Evolutionary conservation across 2,113 vertebrate genomes (phyloP).

Genomic region (Antechinus stuartii): DNA sequence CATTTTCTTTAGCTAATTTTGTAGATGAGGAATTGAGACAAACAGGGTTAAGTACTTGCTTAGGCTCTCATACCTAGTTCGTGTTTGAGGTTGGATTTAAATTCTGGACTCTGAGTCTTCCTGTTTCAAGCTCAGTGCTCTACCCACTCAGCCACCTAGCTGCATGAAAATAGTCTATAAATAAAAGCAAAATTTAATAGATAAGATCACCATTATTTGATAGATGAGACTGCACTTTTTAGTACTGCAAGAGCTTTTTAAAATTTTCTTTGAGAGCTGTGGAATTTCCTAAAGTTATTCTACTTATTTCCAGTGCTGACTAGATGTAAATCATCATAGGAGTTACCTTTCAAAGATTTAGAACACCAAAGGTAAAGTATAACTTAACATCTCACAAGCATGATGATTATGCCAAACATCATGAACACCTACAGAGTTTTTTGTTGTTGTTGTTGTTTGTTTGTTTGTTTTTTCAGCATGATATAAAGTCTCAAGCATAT

Average conservation of each 20-base stretch:
- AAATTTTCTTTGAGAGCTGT: background rate
- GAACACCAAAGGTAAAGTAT: background rate
- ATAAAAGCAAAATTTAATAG: background rate
- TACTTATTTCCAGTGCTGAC: background rate
- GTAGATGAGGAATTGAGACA: background rate
- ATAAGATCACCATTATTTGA: background rate
- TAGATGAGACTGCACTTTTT: background rate
- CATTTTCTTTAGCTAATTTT: background rate
- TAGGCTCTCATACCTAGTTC: background rate
- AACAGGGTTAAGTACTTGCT: background rate
- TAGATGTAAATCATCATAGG: background rate
- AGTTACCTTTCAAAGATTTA: background rate
- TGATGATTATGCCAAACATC: background rate
- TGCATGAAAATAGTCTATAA: background rate
- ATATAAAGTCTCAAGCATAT: background rate
- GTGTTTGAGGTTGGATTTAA: background rate
- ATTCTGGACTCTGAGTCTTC: background rate
- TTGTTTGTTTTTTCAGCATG: background rate
- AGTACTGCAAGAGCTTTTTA: background rate
- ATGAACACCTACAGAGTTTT: background rate
- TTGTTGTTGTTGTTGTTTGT: background rate
- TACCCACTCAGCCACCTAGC: background rate
- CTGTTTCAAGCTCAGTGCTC: background rate
- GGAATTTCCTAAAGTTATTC: background rate
- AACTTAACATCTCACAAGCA: background rate